A percentile compares a stretch with the other conserved stretches of the same genome.
phyloP scores from a whole-genome alignment of 2,797 vertebrate species.

The Anabas testudineus region DNA sequence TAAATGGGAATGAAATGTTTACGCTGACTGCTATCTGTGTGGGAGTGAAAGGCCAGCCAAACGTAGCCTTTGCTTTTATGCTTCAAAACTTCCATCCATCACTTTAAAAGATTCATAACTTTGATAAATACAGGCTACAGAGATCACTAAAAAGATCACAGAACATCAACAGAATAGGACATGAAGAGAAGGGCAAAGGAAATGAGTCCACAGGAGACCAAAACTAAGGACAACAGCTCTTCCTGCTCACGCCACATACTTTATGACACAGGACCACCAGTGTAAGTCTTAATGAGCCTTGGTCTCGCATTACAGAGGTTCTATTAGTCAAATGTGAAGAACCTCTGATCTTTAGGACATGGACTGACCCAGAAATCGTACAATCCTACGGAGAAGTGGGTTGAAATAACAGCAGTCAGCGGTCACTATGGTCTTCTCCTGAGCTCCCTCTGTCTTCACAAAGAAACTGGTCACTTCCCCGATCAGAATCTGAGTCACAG shows the following conservation, averaged over 20 bases:
- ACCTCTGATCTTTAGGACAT: conserved; percentile 28
- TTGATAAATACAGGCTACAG: conserved; percentile 21
- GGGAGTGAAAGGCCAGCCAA: conserved; percentile 42
- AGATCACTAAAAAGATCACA: conserved; percentile 35
- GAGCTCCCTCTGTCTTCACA: conserved; percentile 82
- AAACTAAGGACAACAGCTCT: conserved; percentile 17
- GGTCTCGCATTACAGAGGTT: conserved; percentile 26
- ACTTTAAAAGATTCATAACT: conserved; percentile 17
- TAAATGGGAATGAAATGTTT: conserved; percentile 7
- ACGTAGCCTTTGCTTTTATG: conserved; percentile 35
- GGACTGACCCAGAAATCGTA: conserved; percentile 91
- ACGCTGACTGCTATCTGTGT: conserved; percentile 27
- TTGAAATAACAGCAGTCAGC: conserved; percentile 94
- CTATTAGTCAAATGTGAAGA: conserved; percentile 26
- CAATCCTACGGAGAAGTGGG: conserved; percentile 90
- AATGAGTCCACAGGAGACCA: conserved; percentile 33
- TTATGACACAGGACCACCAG: background rate
- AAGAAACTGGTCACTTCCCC: conserved; percentile 90
- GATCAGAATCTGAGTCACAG: conserved; percentile 86
- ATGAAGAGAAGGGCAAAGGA: conserved; percentile 8
- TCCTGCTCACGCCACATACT: conserved; percentile 13
- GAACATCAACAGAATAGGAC: conserved; percentile 31
- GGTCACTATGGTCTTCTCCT: conserved; percentile 91
- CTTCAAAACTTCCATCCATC: conserved; percentile 13
- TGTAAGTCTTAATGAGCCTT: conserved; percentile 45